These are phyloP conservation scores for Cyanoramphus novaezelandiae DNA, from an alignment of 2,113 vertebrate genomes.

Conservation along the genomic window DNA sequence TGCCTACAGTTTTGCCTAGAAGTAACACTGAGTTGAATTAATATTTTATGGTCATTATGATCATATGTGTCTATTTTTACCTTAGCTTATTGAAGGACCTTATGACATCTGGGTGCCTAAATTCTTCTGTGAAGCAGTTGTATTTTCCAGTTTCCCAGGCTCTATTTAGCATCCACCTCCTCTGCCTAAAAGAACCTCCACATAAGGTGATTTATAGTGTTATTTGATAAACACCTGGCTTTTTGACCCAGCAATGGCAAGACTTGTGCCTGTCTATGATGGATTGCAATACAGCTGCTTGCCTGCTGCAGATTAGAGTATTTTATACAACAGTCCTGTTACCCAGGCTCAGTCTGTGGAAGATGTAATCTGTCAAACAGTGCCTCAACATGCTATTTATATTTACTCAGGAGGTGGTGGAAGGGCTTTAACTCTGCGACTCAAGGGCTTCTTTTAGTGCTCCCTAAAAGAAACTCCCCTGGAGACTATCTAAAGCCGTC, in stretches of 20 bases:
- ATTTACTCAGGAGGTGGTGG: neutral
- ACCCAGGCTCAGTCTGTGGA: neutral
- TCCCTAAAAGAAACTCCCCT: neutral
- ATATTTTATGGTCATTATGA: accelerated
- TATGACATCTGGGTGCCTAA: neutral
- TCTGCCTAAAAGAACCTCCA: neutral
- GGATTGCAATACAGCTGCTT: neutral
- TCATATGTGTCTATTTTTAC: neutral
- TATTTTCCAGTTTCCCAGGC: neutral
- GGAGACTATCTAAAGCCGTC: neutral
- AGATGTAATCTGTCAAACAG: neutral
- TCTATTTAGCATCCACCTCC: neutral
- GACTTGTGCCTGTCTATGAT: neutral
- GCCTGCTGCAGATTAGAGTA: neutral
- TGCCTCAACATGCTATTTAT: neutral
- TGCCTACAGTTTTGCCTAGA: neutral
- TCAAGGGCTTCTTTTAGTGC: neutral
- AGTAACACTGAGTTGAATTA: neutral
- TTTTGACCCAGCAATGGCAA: neutral
- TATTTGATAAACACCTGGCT: neutral
- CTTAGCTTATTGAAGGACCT: neutral
- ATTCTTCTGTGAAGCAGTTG: neutral
- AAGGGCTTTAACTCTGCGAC: neutral
- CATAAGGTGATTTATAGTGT: neutral
- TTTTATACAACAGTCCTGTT: neutral